Percentiles rank a stretch among this genome's conserved stretches.
Conservation (phyloP, 2,113 vertebrate genomes). For the Pelmatolapia mariae region DNA sequence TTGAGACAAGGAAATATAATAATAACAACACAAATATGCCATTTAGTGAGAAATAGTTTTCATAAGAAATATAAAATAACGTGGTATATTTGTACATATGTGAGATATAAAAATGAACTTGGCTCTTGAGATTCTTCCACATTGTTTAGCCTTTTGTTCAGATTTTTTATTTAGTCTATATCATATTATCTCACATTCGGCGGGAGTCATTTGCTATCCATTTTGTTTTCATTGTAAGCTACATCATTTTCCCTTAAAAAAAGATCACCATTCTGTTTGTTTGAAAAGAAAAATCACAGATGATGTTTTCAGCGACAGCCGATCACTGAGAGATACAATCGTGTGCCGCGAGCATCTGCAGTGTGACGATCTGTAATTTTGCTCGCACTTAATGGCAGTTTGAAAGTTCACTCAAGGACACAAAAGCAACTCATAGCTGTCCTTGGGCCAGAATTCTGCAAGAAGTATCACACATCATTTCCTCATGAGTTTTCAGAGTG, state of each 20-base stretch:
- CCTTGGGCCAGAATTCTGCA: not conserved
- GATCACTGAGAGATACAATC: not conserved
- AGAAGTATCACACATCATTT: not conserved
- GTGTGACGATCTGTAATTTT: conserved; percentile 4
- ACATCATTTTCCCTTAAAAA: not conserved
- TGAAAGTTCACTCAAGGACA: conserved; percentile 19
- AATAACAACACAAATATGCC: not conserved
- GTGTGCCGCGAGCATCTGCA: not conserved
- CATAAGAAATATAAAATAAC: not conserved
- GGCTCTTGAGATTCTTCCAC: not conserved
- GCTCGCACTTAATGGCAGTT: not conserved
- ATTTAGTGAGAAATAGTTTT: fast-evolving
- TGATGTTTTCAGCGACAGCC: not conserved
- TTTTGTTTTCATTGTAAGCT: not conserved
- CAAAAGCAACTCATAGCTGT: not conserved
- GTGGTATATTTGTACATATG: fast-evolving
- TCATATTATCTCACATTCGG: not conserved
- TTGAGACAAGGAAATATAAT: not conserved
- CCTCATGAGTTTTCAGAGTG: not conserved
- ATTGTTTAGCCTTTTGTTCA: not conserved
- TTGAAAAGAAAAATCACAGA: not conserved
- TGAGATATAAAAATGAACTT: not conserved
- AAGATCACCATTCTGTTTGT: not conserved
- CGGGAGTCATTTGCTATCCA: fast-evolving
- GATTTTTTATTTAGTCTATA: not conserved